A percentile compares a stretch with the other conserved stretches of the same genome.
Evolutionary conservation across 2,797 vertebrate species (phyloP).

Genomic region (Rhinella marina): DNA sequence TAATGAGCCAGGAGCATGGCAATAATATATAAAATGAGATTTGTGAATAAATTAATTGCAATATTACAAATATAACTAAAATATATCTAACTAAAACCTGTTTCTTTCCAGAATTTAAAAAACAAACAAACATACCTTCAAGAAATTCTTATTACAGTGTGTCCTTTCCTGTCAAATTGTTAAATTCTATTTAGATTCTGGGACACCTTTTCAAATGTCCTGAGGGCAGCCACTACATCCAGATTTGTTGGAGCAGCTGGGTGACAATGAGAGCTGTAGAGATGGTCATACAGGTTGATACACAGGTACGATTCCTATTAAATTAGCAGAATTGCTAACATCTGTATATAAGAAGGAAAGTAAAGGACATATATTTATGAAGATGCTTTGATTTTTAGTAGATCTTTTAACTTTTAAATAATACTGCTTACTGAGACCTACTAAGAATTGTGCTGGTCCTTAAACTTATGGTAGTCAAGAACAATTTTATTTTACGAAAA

Average conservation of each 20-base stretch:
- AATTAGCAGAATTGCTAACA: no score
- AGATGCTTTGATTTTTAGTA: no score
- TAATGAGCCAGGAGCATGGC: background rate
- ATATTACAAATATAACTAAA: background rate
- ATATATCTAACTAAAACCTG: no score
- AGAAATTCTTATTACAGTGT: no score
- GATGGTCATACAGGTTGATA: background rate
- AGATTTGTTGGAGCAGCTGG: background rate
- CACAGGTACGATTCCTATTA: background rate
- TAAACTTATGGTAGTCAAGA: no score
- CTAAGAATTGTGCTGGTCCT: no score
- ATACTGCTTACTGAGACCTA: background rate
- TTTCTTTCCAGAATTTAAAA: no score
- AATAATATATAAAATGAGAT: background rate
- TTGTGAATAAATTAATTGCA: background rate
- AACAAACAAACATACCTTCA: no score
- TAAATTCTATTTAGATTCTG: background rate
- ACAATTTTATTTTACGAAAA: no score
- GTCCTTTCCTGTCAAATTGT: background rate
- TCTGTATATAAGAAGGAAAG: no score
- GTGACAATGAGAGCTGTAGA: background rate
- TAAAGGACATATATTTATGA: no score
- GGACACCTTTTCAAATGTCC: background rate
- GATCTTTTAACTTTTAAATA: background rate
- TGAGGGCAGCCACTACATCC: background rate